Evolutionary conservation across 2,888 invertebrate genomes (phyloP).

Genomic region (Hipparchia sbordonii): DNA sequence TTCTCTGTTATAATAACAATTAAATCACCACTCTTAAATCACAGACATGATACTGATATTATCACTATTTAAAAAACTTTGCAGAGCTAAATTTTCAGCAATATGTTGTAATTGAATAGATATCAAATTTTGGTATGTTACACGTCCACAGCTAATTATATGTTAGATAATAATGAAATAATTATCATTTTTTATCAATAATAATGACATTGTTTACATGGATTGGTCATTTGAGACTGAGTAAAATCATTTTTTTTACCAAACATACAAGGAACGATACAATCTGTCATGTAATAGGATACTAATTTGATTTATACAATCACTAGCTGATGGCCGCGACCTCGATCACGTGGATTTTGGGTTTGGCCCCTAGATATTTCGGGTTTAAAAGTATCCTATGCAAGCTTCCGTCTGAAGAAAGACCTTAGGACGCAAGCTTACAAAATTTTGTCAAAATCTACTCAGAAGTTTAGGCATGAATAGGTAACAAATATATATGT

Average conservation of each 20-base stretch:
- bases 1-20: slow-evolving; percentile 33
- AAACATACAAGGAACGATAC: background rate
- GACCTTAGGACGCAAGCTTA: too few relatives aligned
- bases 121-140: slow-evolving; percentile 30
- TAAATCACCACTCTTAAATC: slow-evolving; percentile 12
- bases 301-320: too few relatives aligned
- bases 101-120: slow-evolving; percentile 13
- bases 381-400: too few relatives aligned
- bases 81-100: slow-evolving; percentile 6
- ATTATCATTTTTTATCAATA: slow-evolving; percentile 32
- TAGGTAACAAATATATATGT: too few relatives aligned
- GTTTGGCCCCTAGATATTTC: too few relatives aligned
- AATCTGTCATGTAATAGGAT: too few relatives aligned
- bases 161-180: slow-evolving; percentile 33
- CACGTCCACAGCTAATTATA: slow-evolving; percentile 33
- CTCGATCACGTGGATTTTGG: too few relatives aligned
- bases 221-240: slow-evolving; percentile 11
- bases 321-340: too few relatives aligned
- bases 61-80: background rate
- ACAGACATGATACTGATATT: background rate
- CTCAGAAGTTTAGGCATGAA: too few relatives aligned
- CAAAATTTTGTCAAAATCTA: too few relatives aligned
- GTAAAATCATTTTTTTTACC: slow-evolving; percentile 17
- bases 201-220: slow-evolving; percentile 28
- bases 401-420: too few relatives aligned